These are phyloP conservation scores for Machimus rusticus DNA, from an alignment of 2,888 invertebrate genomes.

Conservation along the genomic window DNA sequence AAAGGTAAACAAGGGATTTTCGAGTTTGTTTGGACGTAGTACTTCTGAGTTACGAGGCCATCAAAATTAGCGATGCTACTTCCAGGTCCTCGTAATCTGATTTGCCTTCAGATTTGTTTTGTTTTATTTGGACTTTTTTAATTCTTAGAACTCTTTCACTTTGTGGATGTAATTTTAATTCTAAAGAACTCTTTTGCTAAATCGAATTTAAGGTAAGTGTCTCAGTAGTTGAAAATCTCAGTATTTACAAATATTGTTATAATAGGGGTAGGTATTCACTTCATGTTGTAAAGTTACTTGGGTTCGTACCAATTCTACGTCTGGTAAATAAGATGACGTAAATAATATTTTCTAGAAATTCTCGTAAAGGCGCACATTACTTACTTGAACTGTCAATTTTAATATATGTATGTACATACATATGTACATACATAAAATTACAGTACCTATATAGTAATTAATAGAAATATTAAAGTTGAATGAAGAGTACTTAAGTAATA, in stretches of 20 bases:
- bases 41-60: not conserved
- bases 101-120: not conserved
- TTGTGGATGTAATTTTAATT: not conserved
- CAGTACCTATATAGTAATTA: no score
- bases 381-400: no score
- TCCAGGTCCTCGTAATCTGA: not conserved
- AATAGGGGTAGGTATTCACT: no score
- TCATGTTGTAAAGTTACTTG: no score
- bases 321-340: no score
- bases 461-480: no score
- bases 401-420: no score
- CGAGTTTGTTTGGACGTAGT: not conserved
- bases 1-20: not conserved
- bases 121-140: not conserved
- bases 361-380: no score
- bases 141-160: not conserved
- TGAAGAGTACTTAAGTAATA: no score
- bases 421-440: no score
- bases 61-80: not conserved
- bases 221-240: not conserved
- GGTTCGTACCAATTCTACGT: no score
- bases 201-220: not conserved
- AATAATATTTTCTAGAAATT: no score
- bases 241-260: not conserved
- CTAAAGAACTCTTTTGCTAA: not conserved